phyloP scores from a whole-genome alignment of 2,113 vertebrate species.

The Stomatorhinus ivindoensis region DNA sequence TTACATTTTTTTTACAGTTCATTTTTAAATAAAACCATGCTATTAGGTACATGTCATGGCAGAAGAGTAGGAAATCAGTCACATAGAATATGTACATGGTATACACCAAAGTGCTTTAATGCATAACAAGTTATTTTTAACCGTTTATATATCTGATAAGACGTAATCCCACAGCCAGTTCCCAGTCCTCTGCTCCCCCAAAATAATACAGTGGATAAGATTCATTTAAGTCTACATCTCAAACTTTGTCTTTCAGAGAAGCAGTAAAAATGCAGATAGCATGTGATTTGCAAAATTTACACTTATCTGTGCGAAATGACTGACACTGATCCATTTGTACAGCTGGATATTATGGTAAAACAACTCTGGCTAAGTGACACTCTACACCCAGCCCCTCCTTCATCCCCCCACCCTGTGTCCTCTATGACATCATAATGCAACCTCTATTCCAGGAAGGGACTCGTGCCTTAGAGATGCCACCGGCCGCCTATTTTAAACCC shows the following conservation, averaged over 20 bases:
- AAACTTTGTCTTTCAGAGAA: neutral
- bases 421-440: neutral
- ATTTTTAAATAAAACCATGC: constrained; percentile 46
- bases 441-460: neutral
- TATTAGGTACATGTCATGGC: neutral
- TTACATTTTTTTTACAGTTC: constrained; percentile 20
- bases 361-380: neutral
- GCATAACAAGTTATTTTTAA: constrained; percentile 3
- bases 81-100: constrained; percentile 23
- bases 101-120: constrained; percentile 10
- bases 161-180: neutral
- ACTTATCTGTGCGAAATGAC: neutral
- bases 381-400: neutral
- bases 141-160: neutral
- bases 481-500: neutral
- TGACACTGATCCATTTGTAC: neutral
- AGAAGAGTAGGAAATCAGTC: constrained; percentile 22
- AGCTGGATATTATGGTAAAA: neutral
- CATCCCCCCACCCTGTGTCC: neutral
- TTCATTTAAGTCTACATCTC: neutral
- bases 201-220: neutral
- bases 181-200: neutral
- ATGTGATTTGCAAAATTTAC: neutral
- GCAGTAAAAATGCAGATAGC: neutral
- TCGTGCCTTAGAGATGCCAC: neutral